phyloP scores from a whole-genome alignment of 2,888 invertebrate genomes.

The Drosophila rubida region DNA sequence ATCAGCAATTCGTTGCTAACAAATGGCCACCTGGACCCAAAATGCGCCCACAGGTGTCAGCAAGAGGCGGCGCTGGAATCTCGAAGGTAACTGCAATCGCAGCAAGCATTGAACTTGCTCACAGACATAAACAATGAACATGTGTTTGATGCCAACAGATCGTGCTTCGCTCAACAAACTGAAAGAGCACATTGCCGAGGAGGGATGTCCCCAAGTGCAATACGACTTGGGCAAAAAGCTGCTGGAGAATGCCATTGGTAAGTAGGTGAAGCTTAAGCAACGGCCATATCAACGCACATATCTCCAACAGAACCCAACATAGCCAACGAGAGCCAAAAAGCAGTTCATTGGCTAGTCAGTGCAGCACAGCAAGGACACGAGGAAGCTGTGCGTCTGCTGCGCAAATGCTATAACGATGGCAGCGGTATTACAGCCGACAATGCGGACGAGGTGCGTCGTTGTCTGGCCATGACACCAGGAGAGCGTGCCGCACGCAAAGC shows the following conservation, averaged over 20 bases:
- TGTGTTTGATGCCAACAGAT: conserved; percentile 63
- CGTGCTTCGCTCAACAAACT: conserved; percentile 85
- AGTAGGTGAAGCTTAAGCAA: conserved; percentile 18
- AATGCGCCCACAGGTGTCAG: conserved; percentile 80
- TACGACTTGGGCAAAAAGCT: conserved; percentile 94
- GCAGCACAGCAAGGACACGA: conserved; percentile 96
- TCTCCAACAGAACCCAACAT: conserved; percentile 72
- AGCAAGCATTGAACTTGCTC: neutral
- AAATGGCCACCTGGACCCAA: conserved; percentile 85
- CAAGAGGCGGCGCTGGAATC: conserved; percentile 84
- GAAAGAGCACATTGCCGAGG: conserved; percentile 91
- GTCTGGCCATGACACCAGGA: conserved; percentile 92
- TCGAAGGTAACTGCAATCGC: conserved; percentile 78
- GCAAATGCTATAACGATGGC: conserved; percentile 87
- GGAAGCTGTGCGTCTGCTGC: conserved; percentile 92
- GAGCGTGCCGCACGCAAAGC: conserved; percentile 95
- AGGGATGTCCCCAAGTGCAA: conserved; percentile 95
- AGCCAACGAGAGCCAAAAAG: conserved; percentile 87
- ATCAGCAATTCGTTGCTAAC: conserved; percentile 13
- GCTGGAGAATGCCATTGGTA: conserved; percentile 92
- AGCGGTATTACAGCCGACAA: conserved; percentile 91
- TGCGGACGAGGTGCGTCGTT: conserved; percentile 90
- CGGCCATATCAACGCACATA: no score
- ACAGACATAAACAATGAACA: neutral
- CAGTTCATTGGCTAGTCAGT: conserved; percentile 95